These are phyloP conservation scores for Vannuccia rotundouncinata DNA, from an alignment of 2,888 invertebrate species.

Conservation along the genomic window DNA sequence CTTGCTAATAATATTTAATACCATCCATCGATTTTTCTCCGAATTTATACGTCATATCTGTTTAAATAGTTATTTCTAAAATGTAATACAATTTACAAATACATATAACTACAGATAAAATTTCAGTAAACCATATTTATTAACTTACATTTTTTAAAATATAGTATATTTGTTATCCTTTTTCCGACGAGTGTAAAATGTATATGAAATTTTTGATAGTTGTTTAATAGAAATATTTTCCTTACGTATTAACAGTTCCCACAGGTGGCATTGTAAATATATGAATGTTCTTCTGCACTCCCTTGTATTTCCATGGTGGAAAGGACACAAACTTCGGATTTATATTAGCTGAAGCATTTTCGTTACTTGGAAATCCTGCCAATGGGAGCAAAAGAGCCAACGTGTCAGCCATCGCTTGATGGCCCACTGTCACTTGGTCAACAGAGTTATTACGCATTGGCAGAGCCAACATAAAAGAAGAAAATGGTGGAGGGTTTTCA, in stretches of 20 bases:
- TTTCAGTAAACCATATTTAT: too few relatives aligned
- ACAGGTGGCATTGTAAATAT: neutral
- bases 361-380: neutral
- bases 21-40: too few relatives aligned
- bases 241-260: neutral
- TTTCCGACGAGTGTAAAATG: too few relatives aligned
- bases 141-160: too few relatives aligned
- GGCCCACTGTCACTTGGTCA: neutral
- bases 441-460: neutral
- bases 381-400: neutral
- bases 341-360: neutral
- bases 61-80: too few relatives aligned
- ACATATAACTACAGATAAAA: too few relatives aligned
- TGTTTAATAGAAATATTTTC: too few relatives aligned
- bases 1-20: too few relatives aligned
- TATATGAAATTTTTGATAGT: too few relatives aligned
- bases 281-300: neutral
- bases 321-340: neutral
- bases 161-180: too few relatives aligned
- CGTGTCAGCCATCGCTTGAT: neutral
- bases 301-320: neutral
- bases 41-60: too few relatives aligned
- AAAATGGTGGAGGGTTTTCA: neutral
- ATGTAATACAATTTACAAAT: too few relatives aligned
- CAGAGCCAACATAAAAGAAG: neutral